Conservation (phyloP, 2,888 invertebrate genomes). For the Cosmopolites sordidus region DNA sequence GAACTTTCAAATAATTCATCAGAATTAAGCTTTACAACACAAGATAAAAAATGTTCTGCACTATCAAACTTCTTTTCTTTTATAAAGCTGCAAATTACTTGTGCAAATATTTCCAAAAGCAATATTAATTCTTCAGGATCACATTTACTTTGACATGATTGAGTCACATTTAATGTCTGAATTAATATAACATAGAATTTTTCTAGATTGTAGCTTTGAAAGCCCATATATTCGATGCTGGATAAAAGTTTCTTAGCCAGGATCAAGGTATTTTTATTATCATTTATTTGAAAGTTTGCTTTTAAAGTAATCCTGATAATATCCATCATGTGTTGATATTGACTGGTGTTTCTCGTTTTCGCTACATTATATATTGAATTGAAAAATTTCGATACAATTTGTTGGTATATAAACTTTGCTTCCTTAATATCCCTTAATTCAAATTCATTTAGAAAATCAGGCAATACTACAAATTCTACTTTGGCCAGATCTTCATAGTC, state of each 20-base stretch:
- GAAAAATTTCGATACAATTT: constrained; percentile 1
- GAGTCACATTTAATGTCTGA: background rate
- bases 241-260: constrained; percentile 3
- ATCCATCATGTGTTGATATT: background rate
- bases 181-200: constrained; percentile 11
- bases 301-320: constrained; percentile 9
- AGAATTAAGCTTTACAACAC: background rate
- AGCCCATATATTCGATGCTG: background rate
- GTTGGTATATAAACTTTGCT: constrained; percentile 1
- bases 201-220: constrained; percentile 1
- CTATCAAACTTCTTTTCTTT: constrained; percentile 19
- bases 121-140: background rate
- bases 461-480: constrained; percentile 7
- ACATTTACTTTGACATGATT: background rate
- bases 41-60: constrained; percentile 16
- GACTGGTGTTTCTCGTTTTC: background rate
- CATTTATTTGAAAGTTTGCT: constrained; percentile 1
- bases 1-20: constrained; percentile 14
- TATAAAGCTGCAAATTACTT: constrained; percentile 17
- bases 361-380: constrained; percentile 5
- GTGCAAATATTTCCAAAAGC: constrained; percentile 16
- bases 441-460: constrained; percentile 6
- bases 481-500: constrained; percentile 3
- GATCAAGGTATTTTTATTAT: background rate
- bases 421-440: background rate